phyloP scores from a whole-genome alignment of 2,797 vertebrate species.

The Phataginus tetradactyla region DNA sequence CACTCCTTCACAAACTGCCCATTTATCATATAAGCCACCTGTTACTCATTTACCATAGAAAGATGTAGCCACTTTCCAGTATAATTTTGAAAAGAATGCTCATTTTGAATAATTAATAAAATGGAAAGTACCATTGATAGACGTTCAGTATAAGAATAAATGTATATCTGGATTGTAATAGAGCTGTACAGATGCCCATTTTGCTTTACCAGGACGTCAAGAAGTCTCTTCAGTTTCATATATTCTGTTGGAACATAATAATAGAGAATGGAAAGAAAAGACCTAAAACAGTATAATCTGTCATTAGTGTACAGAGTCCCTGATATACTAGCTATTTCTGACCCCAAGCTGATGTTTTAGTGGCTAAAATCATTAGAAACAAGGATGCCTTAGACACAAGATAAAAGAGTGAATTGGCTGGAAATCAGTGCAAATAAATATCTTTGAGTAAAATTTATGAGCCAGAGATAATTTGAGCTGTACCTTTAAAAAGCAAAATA shows the following conservation, averaged over 20 bases:
- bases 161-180: neutral
- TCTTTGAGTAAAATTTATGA: neutral
- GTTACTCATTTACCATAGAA: neutral
- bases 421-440: neutral
- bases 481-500: conserved; percentile 26
- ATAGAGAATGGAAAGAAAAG: neutral
- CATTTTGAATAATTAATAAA: conserved; percentile 28
- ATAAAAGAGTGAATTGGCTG: neutral
- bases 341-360: neutral
- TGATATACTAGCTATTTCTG: neutral
- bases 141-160: conserved; percentile 1
- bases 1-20: neutral
- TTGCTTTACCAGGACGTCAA: conserved; percentile 12
- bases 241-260: neutral
- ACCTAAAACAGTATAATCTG: neutral
- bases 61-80: neutral
- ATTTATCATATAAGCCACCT: neutral
- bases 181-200: neutral
- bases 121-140: neutral
- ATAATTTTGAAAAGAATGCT: neutral
- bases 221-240: neutral
- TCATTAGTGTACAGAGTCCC: neutral
- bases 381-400: neutral
- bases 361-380: neutral
- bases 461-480: conserved; percentile 33